These are phyloP conservation scores for Stenurella melanura DNA, from an alignment of 2,888 invertebrate genomes.

Conservation along the genomic window DNA sequence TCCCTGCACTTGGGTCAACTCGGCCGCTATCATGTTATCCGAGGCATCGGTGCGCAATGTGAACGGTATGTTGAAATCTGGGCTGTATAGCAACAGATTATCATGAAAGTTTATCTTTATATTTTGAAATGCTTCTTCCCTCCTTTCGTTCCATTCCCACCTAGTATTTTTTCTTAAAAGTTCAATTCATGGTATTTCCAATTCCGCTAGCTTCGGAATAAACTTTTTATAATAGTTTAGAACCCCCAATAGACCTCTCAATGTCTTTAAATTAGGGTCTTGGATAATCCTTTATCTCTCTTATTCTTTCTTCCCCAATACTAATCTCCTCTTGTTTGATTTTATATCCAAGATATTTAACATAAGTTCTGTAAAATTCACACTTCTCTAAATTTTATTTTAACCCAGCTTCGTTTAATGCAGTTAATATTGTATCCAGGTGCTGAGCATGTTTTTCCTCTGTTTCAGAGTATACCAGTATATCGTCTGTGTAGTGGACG, in stretches of 20 bases:
- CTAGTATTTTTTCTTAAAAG: no score
- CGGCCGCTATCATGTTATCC: neutral
- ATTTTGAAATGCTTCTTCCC: neutral
- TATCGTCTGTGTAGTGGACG: neutral
- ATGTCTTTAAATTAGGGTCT: no score
- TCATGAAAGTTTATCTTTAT: neutral
- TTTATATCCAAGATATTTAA: conserved; percentile 62
- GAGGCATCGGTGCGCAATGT: neutral
- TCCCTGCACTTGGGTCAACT: neutral
- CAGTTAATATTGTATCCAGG: neutral
- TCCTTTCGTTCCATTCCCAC: conserved; percentile 12
- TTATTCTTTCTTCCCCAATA: conserved; percentile 57
- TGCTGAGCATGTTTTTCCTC: neutral
- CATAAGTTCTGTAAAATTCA: neutral
- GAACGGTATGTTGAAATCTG: neutral
- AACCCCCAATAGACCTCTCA: no score
- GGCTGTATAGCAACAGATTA: neutral
- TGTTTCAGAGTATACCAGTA: neutral
- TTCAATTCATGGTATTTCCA: conserved; percentile 23
- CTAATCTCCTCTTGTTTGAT: conserved; percentile 52
- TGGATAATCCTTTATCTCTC: conserved; percentile 56
- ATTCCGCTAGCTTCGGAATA: conserved; percentile 24
- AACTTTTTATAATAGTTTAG: conserved; percentile 35
- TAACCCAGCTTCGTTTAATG: neutral
- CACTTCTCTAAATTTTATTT: neutral